Conservation (phyloP, 64 coral and sea anemone genomes). For the Acropora tenuis region DNA sequence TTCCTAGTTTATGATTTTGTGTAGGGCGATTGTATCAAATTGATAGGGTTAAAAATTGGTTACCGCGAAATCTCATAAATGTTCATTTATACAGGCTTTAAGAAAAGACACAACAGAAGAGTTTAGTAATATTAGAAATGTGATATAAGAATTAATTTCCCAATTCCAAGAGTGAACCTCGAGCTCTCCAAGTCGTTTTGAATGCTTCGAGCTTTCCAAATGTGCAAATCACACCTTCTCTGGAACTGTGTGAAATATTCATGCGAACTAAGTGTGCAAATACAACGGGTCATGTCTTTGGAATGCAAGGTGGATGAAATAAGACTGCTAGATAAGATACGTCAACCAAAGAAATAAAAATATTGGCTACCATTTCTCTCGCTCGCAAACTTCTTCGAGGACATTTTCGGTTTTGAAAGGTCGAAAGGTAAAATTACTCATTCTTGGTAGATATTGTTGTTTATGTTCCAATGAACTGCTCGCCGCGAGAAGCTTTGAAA, state of each 20-base stretch:
- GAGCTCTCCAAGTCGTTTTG: neutral
- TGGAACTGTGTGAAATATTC: constrained; percentile 40
- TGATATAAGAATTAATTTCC: neutral
- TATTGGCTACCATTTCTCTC: constrained; percentile 7
- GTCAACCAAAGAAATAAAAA: constrained; percentile 31
- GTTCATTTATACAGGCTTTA: neutral
- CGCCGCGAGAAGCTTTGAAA: neutral
- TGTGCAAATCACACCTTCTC: neutral
- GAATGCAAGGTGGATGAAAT: constrained; percentile 40
- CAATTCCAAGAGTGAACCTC: neutral
- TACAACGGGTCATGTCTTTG: constrained; percentile 40
- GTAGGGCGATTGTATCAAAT: neutral
- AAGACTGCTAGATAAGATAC: constrained; percentile 51
- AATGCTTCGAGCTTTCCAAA: neutral
- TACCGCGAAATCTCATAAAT: neutral
- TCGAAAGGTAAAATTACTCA: neutral
- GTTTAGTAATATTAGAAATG: neutral
- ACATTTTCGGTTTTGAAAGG: constrained; percentile 23
- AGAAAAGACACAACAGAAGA: neutral
- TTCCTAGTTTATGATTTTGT: neutral
- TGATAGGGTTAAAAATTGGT: neutral
- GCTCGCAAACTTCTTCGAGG: neutral
- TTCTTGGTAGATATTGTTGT: neutral
- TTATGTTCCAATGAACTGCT: neutral
- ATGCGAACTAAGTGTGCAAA: constrained; percentile 35